Evolutionary conservation across 2,797 vertebrate species (phyloP).

Genomic region (Hydrophis major): DNA sequence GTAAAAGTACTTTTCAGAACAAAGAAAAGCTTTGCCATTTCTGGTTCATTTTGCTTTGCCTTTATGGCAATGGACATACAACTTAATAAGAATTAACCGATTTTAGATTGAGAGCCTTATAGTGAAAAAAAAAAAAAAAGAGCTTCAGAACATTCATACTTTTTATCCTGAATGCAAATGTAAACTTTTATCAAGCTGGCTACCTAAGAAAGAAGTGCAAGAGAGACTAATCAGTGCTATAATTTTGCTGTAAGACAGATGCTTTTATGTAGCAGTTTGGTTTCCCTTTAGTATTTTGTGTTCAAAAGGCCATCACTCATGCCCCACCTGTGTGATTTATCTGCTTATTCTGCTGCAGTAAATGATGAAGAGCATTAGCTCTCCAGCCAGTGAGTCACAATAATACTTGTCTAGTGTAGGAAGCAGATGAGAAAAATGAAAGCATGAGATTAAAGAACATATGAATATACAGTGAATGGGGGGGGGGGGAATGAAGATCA

Average conservation of each 20-base stretch:
- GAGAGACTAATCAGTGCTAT: not conserved
- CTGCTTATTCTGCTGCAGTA: constrained; percentile 11
- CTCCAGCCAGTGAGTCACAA: constrained; percentile 26
- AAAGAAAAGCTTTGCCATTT: not conserved
- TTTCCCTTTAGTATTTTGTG: constrained; percentile 23
- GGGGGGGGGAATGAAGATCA: not conserved
- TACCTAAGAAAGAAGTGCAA: not conserved
- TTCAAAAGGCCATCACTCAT: constrained; percentile 22
- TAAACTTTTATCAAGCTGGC: not conserved
- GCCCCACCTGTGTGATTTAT: constrained; percentile 25
- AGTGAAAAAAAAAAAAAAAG: not conserved
- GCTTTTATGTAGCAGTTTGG: constrained; percentile 26
- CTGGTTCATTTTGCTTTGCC: not conserved
- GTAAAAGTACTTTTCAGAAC: not conserved
- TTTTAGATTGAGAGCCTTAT: not conserved
- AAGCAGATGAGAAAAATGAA: constrained; percentile 14
- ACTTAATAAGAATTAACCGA: not conserved
- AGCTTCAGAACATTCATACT: not conserved
- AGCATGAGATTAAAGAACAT: not conserved
- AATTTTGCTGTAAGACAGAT: constrained; percentile 16
- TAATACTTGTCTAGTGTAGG: constrained; percentile 13
- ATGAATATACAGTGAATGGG: not conserved
- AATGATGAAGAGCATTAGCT: constrained; percentile 24
- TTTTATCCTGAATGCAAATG: constrained; percentile 11
- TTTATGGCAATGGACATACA: not conserved